phyloP scores from a whole-genome alignment of 2,888 invertebrate species.

The Punctoribates punctum region DNA sequence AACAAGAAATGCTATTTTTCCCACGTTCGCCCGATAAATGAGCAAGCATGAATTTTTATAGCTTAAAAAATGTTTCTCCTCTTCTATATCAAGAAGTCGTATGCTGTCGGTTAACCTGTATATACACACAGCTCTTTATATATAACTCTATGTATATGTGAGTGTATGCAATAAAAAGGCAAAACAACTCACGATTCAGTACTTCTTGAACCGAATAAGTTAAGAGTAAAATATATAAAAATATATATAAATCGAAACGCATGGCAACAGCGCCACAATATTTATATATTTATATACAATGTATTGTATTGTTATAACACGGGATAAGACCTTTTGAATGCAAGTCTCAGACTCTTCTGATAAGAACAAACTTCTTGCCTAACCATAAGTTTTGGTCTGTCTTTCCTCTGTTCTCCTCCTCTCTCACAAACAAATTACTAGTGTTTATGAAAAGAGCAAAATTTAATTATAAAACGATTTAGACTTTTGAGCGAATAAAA shows the following conservation, averaged over 20 bases:
- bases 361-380: too few species aligned
- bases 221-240: slow-evolving; percentile 19
- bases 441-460: not conserved
- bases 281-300: slow-evolving; percentile 13
- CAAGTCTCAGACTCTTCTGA: not conserved
- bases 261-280: slow-evolving; percentile 23
- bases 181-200: slow-evolving; percentile 33
- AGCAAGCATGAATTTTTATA: slow-evolving; percentile 30
- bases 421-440: slow-evolving; percentile 14
- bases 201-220: slow-evolving; percentile 21
- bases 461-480: slow-evolving; percentile 22
- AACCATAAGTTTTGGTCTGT: not conserved
- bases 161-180: slow-evolving; percentile 26
- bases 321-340: not conserved
- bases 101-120: slow-evolving; percentile 20
- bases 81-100: not conserved
- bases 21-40: slow-evolving; percentile 22
- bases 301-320: not conserved
- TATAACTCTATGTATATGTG: not conserved
- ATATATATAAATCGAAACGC: not conserved
- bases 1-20: slow-evolving; percentile 29
- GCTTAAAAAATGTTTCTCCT: not conserved
- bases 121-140: not conserved
- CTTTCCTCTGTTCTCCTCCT: not conserved
- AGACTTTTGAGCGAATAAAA: not conserved